Conservation (phyloP, 2,888 invertebrate genomes). For the Melanostoma scalare region DNA sequence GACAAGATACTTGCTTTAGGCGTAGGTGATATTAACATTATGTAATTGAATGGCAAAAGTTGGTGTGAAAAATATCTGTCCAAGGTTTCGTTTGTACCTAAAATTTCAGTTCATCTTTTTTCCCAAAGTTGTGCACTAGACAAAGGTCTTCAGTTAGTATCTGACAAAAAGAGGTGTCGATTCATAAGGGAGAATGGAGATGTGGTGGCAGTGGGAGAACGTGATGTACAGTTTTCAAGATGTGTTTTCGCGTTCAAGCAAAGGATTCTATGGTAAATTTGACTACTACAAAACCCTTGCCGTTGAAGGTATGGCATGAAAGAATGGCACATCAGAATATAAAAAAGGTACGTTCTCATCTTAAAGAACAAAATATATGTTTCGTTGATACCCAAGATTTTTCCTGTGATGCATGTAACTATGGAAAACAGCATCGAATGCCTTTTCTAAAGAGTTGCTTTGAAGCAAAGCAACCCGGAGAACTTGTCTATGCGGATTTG, state of each 20-base stretch:
- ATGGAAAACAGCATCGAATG: constrained; percentile 2
- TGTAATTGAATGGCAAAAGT: too few species aligned
- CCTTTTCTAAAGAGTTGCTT: background rate
- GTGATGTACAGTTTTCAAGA: background rate
- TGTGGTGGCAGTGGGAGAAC: constrained; percentile 6
- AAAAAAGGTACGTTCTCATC: too few species aligned
- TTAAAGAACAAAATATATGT: background rate
- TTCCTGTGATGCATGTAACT: constrained; percentile 9
- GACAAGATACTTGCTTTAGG: too few species aligned
- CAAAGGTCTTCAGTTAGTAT: background rate
- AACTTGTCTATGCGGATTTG: constrained; percentile 6
- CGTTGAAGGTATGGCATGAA: too few species aligned
- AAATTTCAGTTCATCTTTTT: too few species aligned
- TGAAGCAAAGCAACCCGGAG: constrained; percentile 6
- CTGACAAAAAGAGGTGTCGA: background rate
- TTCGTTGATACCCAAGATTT: constrained; percentile 29
- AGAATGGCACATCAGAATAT: too few species aligned
- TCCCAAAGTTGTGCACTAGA: background rate
- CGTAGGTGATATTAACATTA: too few species aligned
- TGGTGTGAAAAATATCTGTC: too few species aligned
- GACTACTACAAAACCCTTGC: too few species aligned
- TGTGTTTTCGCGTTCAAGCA: too few species aligned
- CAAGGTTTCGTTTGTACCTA: background rate
- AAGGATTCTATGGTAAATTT: too few species aligned
- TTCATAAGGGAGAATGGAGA: background rate